Evolutionary conservation across 2,888 invertebrate genomes (phyloP), one percentile per base, ranked within the genome.

Genomic region (Sipha maydis): DNA sequence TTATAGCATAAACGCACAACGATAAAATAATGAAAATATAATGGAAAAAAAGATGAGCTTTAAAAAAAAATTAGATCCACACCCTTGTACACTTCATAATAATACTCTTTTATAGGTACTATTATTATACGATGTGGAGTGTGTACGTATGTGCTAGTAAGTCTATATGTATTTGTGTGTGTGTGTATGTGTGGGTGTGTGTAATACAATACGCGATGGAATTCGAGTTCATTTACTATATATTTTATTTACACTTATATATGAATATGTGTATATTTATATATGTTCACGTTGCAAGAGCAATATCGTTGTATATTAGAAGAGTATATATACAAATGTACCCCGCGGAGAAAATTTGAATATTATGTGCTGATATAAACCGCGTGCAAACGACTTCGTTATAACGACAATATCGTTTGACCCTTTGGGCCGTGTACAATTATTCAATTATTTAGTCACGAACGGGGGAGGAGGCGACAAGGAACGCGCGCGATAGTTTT

Each of bases 331-430:
- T 41, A 9, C 9, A 41, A 7, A 8, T 9, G 41, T 28, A 82
- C 28, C 28, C 82, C 31, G 54, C n/a, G 73, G 34, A 28, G 31
- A 34, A 84, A 84, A 84, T 84, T 84, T 76, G 84, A 84, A 84
- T 84, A 84, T 76, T 84, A 77, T 73, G 56, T 71, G 78, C 11
- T 79, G 79, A 82, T 25, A 73, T n/a, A 73, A n/a, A 73, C 54
- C 48, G 77, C 34, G 83, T 69, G 73, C 85, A 85, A 85, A 85
- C 85, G 85, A 85, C 85, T 85, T 54, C 31, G 85, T 79, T 86
- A 86, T 86, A 79, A 86, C 86, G 86, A 86, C 86, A 78, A 78
- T 85, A 85, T 85, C 69, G 86, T 86, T 86, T 86, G 86, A 79
- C 86, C 86, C 86, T 71, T 73, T 73, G 38, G 85, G 73, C 86